Conservation (phyloP, 2,113 vertebrate genomes). For the Jaculus jaculus region DNA sequence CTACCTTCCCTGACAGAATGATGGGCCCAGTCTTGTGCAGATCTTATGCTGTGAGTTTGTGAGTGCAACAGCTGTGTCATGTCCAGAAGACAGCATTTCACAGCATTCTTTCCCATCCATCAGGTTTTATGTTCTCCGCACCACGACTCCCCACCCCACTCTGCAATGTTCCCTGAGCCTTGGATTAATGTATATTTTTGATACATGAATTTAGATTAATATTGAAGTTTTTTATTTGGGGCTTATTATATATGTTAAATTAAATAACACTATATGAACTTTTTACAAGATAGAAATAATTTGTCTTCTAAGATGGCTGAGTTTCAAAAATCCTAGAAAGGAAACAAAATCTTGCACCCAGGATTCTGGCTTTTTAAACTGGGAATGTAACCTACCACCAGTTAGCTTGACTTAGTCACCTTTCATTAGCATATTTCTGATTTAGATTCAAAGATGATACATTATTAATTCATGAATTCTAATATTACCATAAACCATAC, state of each 20-base stretch:
- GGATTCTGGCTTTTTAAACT: neutral
- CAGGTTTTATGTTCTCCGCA: too few relatives aligned
- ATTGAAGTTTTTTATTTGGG: conserved; percentile 22
- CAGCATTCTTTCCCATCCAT: too few relatives aligned
- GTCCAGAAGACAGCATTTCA: too few relatives aligned
- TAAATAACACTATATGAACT: neutral
- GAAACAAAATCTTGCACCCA: neutral
- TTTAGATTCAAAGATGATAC: conserved; percentile 53
- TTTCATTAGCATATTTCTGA: conserved; percentile 41
- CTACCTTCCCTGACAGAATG: too few relatives aligned
- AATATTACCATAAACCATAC: neutral
- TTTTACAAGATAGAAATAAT: conserved; percentile 36
- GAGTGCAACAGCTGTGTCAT: too few relatives aligned
- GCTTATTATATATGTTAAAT: conserved; percentile 11
- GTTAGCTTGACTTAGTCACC: conserved; percentile 16
- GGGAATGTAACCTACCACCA: neutral
- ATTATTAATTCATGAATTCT: conserved; percentile 54
- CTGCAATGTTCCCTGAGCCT: too few relatives aligned
- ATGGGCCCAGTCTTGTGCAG: too few relatives aligned
- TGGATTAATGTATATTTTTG: conserved; percentile 10
- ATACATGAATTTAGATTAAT: conserved; percentile 50
- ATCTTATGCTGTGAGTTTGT: too few relatives aligned
- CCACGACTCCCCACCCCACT: too few relatives aligned
- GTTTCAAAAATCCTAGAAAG: conserved; percentile 14
- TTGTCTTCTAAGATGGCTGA: conserved; percentile 40